Evolutionary conservation across 1,140 invertebrate genomes (phyloP).

Genomic region (Sweltsa coloradensis): DNA sequence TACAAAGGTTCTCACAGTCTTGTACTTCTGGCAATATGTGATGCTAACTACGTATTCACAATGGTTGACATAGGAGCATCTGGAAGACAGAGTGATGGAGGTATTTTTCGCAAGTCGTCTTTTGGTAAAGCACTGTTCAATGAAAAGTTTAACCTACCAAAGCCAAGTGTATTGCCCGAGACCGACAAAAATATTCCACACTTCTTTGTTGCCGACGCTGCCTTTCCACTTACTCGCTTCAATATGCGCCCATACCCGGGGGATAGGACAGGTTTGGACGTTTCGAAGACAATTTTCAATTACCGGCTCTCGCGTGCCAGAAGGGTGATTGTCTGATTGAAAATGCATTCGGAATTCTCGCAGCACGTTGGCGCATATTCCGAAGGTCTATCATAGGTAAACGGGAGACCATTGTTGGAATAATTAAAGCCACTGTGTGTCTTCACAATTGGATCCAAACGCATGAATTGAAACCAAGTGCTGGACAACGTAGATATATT

Average conservation of each 20-base stretch:
- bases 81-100: constrained; percentile 31
- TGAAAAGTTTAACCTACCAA: neutral
- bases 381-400: constrained; percentile 2
- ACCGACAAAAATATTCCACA: constrained; percentile 6
- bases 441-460: constrained; percentile 23
- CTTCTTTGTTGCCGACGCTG: constrained; percentile 19
- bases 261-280: neutral
- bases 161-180: constrained; percentile 8
- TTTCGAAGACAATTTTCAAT: constrained; percentile 12
- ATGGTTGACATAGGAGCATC: constrained; percentile 30
- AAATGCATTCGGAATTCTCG: constrained; percentile 36
- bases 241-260: constrained; percentile 19
- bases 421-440: constrained; percentile 19
- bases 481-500: too few species aligned
- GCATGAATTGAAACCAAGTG: too few species aligned
- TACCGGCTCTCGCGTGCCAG: constrained; percentile 21
- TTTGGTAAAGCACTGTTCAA: neutral
- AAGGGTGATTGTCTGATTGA: constrained; percentile 32
- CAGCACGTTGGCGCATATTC: constrained; percentile 29
- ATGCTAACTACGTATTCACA: constrained; percentile 32
- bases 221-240: constrained; percentile 15
- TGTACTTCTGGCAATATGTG: constrained; percentile 31
- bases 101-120: constrained; percentile 25
- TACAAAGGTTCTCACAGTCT: constrained; percentile 28
- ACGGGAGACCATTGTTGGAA: constrained; percentile 19